Percentiles rank a stretch among this genome's conserved stretches.
phyloP scores from a whole-genome alignment of 2,888 invertebrate species.

The Steinernema hermaphroditum region DNA sequence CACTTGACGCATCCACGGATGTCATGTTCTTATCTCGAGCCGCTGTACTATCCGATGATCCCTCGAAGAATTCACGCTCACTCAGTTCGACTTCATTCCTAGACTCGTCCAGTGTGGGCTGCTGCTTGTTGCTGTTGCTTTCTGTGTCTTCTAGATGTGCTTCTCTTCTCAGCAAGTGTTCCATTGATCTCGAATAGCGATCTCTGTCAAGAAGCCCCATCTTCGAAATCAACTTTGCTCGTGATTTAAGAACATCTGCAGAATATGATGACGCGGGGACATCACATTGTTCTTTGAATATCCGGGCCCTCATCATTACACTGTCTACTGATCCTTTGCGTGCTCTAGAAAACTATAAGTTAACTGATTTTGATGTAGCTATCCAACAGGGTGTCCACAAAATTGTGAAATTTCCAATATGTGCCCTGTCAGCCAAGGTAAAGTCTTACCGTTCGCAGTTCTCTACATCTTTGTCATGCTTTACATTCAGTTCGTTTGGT shows the following conservation, averaged over 20 bases:
- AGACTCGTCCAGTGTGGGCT: neutral
- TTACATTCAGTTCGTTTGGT: too few species aligned
- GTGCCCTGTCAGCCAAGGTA: too few species aligned
- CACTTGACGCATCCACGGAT: neutral
- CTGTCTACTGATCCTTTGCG: too few species aligned
- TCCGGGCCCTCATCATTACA: too few species aligned
- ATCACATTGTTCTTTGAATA: too few species aligned
- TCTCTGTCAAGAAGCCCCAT: neutral
- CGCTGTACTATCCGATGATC: slow-evolving; percentile 1
- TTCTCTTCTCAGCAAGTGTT: neutral
- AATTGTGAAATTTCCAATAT: too few species aligned
- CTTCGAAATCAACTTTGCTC: neutral
- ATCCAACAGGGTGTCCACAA: too few species aligned
- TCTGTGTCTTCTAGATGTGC: neutral
- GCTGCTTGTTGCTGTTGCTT: neutral
- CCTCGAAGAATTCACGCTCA: slow-evolving; percentile 6
- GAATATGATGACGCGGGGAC: neutral
- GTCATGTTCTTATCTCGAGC: neutral
- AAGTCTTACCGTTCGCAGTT: too few species aligned
- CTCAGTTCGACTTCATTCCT: neutral
- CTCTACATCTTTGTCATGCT: too few species aligned
- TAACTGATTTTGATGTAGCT: too few species aligned
- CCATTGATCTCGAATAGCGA: neutral
- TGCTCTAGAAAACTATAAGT: too few species aligned
- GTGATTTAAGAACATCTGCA: neutral